Conservation (phyloP, 2,888 invertebrate species). For the Acrobasis consociella region DNA sequence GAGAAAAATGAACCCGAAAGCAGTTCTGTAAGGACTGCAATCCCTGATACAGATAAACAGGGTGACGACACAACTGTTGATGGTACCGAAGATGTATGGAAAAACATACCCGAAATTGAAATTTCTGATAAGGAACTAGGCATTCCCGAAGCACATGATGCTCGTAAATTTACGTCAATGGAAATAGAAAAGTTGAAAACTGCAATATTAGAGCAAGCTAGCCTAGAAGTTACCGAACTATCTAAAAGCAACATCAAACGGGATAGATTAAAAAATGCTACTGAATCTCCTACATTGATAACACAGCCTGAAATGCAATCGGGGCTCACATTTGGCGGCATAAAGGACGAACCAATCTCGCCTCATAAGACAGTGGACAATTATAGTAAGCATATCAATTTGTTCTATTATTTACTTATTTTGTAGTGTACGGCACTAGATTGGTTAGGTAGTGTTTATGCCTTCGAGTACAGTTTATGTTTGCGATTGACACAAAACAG, state of each 20-base stretch:
- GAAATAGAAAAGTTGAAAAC: background rate
- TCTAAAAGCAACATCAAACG: background rate
- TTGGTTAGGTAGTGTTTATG: no score
- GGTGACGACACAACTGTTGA: background rate
- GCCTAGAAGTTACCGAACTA: background rate
- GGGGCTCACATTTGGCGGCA: background rate
- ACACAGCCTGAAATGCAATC: background rate
- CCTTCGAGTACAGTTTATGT: no score
- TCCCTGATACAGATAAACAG: background rate
- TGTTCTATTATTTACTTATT: background rate
- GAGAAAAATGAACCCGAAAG: conserved; percentile 54
- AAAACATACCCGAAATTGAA: background rate
- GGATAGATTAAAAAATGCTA: background rate
- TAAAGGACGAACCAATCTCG: background rate
- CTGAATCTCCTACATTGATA: background rate
- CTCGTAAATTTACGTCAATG: background rate
- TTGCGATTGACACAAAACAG: no score
- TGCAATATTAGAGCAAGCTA: background rate
- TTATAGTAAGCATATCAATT: background rate
- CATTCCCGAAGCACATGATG: background rate
- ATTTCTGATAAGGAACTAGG: background rate
- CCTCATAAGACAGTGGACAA: background rate
- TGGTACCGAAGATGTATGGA: background rate
- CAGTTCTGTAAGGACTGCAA: conserved; percentile 27
- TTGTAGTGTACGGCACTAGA: no score